phyloP scores from a whole-genome alignment of 2,113 vertebrate genomes.

The Phylloscopus trochilus region DNA sequence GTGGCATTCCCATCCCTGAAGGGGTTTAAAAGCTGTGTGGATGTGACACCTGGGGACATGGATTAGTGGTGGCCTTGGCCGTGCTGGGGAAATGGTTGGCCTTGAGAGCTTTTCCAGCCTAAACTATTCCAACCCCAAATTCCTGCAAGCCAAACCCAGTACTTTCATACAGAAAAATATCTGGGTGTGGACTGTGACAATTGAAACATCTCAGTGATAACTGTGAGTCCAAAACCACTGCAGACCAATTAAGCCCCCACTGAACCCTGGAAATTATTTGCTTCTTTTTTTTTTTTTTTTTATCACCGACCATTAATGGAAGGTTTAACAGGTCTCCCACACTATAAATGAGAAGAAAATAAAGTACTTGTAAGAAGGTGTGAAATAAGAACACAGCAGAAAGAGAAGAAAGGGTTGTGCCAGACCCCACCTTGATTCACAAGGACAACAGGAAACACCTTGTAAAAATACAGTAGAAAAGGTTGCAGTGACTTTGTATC shows the following conservation, averaged over 20 bases:
- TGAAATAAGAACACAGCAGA: neutral
- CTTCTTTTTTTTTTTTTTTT: neutral
- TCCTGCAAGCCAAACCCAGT: neutral
- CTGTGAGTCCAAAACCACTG: neutral
- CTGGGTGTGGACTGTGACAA: neutral
- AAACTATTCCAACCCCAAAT: neutral
- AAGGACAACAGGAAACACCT: neutral
- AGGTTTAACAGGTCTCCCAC: neutral
- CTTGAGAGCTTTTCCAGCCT: neutral
- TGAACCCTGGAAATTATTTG: neutral
- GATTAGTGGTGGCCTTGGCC: neutral
- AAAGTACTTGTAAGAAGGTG: neutral
- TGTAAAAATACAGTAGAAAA: neutral
- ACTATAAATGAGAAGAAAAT: neutral
- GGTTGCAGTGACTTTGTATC: neutral
- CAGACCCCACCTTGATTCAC: neutral
- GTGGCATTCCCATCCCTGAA: neutral
- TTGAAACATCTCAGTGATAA: neutral
- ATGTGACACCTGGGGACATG: neutral
- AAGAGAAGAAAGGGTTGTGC: neutral
- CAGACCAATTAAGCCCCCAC: neutral
- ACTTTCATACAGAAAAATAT: neutral
- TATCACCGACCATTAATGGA: rapidly evolving
- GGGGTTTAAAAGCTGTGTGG: rapidly evolving
- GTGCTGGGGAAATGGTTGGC: rapidly evolving